These are phyloP conservation scores for Phodopus roborovskii DNA, from an alignment of 2,113 vertebrate species.

Conservation along the genomic window DNA sequence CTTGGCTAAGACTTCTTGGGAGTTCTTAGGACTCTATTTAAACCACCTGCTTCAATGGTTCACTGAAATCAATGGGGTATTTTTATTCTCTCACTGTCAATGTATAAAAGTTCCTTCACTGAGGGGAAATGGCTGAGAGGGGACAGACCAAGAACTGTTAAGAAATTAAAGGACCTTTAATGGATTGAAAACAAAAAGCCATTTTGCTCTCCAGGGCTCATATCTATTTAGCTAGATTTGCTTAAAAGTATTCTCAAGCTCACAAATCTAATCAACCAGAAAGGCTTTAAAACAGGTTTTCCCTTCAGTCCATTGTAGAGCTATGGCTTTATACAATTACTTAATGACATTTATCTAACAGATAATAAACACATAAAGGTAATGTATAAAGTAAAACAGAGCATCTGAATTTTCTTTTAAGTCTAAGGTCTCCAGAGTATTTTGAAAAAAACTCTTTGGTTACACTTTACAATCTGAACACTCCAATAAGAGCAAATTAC, in stretches of 20 bases:
- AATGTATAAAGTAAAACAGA: conserved; percentile 29
- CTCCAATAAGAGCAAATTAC: neutral
- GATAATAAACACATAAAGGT: conserved; percentile 46
- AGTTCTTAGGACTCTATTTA: conserved; percentile 15
- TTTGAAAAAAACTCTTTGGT: conserved; percentile 54
- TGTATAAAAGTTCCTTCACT: conserved; percentile 44
- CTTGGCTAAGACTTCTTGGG: neutral
- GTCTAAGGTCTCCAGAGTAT: conserved; percentile 12
- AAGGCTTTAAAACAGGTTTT: conserved; percentile 43
- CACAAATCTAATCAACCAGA: conserved; percentile 59
- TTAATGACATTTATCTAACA: conserved; percentile 54
- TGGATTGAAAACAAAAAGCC: conserved; percentile 70
- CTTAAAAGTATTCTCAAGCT: conserved; percentile 65
- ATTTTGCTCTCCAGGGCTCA: conserved; percentile 47
- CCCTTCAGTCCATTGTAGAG: conserved; percentile 20
- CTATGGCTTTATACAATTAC: conserved; percentile 40
- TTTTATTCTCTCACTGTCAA: conserved; percentile 42
- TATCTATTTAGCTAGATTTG: conserved; percentile 66
- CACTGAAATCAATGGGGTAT: conserved; percentile 27
- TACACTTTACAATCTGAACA: conserved; percentile 47
- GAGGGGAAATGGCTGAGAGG: conserved; percentile 59
- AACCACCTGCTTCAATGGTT: conserved; percentile 43
- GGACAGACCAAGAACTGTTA: conserved; percentile 62
- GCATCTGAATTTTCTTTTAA: conserved; percentile 39
- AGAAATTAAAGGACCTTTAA: conserved; percentile 70